phyloP scores from a whole-genome alignment of 2,113 vertebrate species.

The Triplophysa tibetana region DNA sequence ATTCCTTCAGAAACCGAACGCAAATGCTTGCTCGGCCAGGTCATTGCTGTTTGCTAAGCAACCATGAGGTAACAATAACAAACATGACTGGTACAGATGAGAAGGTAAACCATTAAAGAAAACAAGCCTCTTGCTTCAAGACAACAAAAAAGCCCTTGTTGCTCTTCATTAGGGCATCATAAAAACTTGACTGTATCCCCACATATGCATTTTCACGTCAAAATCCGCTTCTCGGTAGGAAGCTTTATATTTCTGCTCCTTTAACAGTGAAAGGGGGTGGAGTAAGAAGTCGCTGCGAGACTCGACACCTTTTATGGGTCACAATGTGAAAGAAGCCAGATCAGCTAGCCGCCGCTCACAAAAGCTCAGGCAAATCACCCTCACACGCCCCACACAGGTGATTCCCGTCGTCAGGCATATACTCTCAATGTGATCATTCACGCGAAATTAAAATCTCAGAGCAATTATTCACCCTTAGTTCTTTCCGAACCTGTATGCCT shows the following conservation, averaged over 20 bases:
- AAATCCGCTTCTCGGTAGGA: no score
- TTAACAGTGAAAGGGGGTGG: background rate
- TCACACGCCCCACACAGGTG: background rate
- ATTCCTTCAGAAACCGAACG: background rate
- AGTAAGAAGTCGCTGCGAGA: background rate
- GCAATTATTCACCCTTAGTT: no score
- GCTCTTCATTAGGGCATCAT: background rate
- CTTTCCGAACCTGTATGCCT: no score
- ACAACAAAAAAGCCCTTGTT: background rate
- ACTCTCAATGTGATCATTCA: no score
- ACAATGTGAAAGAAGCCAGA: background rate
- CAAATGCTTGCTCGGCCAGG: conserved; percentile 32
- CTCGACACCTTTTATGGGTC: background rate
- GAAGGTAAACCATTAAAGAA: background rate
- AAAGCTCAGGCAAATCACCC: conserved; percentile 5
- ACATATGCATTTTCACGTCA: no score
- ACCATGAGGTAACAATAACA: conserved; percentile 41
- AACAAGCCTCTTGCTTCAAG: background rate
- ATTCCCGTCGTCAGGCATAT: conserved; percentile 9
- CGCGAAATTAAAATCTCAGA: no score
- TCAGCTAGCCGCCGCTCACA: background rate
- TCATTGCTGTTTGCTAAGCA: conserved; percentile 29
- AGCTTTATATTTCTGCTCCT: background rate
- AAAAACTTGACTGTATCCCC: no score
- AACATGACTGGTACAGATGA: conserved; percentile 32